Conservation (phyloP, 2,113 vertebrate species). For the Nansenia antarctica region DNA sequence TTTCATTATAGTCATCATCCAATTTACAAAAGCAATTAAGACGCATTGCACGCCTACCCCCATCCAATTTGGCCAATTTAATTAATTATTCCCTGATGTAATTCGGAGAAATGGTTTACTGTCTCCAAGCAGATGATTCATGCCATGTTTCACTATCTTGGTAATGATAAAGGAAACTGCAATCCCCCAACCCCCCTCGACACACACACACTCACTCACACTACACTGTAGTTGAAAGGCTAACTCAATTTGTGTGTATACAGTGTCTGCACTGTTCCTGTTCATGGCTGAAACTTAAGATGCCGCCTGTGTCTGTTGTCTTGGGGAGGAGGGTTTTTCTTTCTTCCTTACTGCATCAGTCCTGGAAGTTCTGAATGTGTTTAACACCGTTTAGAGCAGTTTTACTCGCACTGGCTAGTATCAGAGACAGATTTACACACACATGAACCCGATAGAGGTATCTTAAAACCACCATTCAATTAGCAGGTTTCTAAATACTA, state of each 20-base stretch:
- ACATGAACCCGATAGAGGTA: no score
- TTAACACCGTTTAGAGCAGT: no score
- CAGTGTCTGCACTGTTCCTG: neutral
- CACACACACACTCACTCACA: neutral
- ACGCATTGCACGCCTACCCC: slow-evolving; percentile 7
- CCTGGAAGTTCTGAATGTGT: no score
- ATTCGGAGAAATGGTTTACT: neutral
- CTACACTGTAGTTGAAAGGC: neutral
- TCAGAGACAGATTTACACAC: no score
- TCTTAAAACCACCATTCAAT: no score
- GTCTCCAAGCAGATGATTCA: neutral
- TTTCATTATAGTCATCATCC: slow-evolving; percentile 25
- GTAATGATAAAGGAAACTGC: neutral
- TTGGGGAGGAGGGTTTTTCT: slow-evolving; percentile 21
- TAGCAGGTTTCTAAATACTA: no score
- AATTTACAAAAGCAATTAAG: slow-evolving; percentile 36
- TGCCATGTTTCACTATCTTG: neutral
- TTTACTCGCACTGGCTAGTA: no score
- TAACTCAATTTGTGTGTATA: neutral
- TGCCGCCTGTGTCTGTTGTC: slow-evolving; percentile 9
- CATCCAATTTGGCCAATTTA: slow-evolving; percentile 20
- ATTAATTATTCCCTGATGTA: slow-evolving; percentile 30
- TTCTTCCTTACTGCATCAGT: no score
- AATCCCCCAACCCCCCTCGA: neutral
- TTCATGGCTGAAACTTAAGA: slow-evolving; percentile 1